These are phyloP conservation scores for Bucorvus abyssinicus DNA, from an alignment of 2,797 vertebrate species.

Conservation along the genomic window DNA sequence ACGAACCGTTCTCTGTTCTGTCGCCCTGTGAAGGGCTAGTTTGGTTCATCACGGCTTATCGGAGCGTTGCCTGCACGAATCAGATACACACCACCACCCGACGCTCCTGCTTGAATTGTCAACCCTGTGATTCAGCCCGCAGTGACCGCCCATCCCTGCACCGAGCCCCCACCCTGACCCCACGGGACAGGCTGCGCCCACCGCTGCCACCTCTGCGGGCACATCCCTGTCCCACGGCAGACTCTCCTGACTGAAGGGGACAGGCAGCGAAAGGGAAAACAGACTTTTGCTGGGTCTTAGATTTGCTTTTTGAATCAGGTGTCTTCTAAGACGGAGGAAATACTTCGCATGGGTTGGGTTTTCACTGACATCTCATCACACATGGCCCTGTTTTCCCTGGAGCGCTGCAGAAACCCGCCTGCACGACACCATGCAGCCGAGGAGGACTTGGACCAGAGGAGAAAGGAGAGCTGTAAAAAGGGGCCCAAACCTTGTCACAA, in stretches of 20 bases:
- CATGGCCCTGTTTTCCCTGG: neutral
- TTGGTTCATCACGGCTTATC: neutral
- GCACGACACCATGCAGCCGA: neutral
- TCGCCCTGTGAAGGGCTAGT: conserved; percentile 23
- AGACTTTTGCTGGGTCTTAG: neutral
- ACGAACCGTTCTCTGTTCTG: neutral
- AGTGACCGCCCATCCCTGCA: neutral
- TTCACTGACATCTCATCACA: neutral
- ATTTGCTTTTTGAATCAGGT: neutral
- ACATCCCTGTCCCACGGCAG: neutral
- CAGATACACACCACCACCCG: neutral
- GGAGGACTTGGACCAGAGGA: neutral
- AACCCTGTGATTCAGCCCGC: neutral
- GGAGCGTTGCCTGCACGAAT: conserved; percentile 3
- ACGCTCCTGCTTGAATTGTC: neutral
- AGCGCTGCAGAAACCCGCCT: neutral
- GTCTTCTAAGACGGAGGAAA: neutral
- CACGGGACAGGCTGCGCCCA: neutral
- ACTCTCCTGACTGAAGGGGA: neutral
- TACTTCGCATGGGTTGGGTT: neutral
- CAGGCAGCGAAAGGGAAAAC: neutral
- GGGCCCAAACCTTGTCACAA: neutral
- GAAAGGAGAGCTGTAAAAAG: neutral
- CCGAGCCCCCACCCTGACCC: neutral
- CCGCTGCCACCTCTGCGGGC: neutral